Evolutionary conservation across 2,888 invertebrate species (phyloP).

Genomic region (Limulus polyphemus): DNA sequence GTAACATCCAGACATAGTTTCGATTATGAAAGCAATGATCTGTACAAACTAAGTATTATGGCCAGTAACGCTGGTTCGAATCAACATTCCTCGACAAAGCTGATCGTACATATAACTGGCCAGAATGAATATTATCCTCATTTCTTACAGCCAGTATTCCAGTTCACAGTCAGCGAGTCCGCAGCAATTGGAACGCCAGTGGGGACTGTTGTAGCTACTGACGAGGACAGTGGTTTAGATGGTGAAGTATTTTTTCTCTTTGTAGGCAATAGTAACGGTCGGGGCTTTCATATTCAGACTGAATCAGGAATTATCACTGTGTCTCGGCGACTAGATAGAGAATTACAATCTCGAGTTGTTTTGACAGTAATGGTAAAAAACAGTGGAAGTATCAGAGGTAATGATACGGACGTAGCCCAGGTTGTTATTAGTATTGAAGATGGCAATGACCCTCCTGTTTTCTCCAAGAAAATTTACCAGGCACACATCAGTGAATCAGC

Average conservation of each 20-base stretch:
- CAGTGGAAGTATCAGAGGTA: constrained; percentile 80
- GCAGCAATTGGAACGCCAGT: constrained; percentile 72
- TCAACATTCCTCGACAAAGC: constrained; percentile 55
- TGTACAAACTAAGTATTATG: constrained; percentile 59
- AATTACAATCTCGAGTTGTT: constrained; percentile 76
- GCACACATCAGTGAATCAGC: constrained; percentile 86
- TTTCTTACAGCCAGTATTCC: constrained; percentile 77
- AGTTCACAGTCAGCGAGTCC: constrained; percentile 84
- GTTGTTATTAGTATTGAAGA: constrained; percentile 87
- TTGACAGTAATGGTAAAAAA: constrained; percentile 89
- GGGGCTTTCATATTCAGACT: constrained; percentile 72
- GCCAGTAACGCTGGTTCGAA: constrained; percentile 76
- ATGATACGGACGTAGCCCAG: constrained; percentile 89
- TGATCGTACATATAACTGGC: constrained; percentile 63
- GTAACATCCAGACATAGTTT: constrained; percentile 62
- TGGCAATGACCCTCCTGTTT: constrained; percentile 84
- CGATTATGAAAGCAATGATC: constrained; percentile 70
- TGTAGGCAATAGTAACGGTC: constrained; percentile 81
- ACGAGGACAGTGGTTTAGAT: constrained; percentile 75
- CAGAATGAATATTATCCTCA: constrained; percentile 79
- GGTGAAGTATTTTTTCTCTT: constrained; percentile 81
- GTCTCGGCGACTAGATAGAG: constrained; percentile 64
- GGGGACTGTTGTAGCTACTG: constrained; percentile 73
- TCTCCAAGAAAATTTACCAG: constrained; percentile 67
- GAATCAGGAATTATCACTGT: constrained; percentile 67